These are phyloP conservation scores for Holothuria leucospilota DNA, from an alignment of 53 echinoderm and acorn worm genomes.

Conservation along the genomic window DNA sequence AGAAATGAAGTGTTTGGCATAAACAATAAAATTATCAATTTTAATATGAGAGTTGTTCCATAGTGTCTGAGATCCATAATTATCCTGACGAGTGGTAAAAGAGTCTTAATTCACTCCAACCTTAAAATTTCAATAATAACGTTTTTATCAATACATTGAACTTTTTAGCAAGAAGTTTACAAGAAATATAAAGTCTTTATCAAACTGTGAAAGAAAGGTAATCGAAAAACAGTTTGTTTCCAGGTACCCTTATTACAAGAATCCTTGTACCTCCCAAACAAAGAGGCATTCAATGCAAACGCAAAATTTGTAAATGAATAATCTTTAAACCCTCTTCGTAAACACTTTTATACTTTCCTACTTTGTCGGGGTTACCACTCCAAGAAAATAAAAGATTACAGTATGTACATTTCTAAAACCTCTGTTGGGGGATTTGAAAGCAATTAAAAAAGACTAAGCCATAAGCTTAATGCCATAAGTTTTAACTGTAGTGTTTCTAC, in stretches of 20 bases:
- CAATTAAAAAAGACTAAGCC: background rate
- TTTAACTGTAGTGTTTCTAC: conserved; percentile 14
- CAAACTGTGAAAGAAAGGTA: background rate
- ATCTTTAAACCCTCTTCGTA: too few relatives aligned
- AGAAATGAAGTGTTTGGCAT: background rate
- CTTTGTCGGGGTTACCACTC: background rate
- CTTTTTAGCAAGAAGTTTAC: background rate
- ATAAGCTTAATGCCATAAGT: background rate
- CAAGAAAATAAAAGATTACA: conserved; percentile 14
- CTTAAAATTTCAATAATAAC: background rate
- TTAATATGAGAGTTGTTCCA: conserved; percentile 23
- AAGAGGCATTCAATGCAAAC: background rate
- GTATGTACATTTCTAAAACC: background rate
- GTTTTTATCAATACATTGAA: background rate
- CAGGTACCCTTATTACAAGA: background rate
- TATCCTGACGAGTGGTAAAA: background rate
- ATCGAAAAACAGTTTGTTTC: conserved; percentile 1
- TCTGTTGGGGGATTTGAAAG: background rate
- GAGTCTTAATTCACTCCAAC: background rate
- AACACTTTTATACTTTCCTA: too few relatives aligned
- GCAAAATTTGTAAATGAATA: too few relatives aligned
- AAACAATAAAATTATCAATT: background rate
- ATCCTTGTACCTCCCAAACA: background rate
- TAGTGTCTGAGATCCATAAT: background rate
- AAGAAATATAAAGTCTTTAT: background rate